Percentiles rank a stretch among this genome's conserved stretches.
phyloP scores from a whole-genome alignment of 2,113 vertebrate species.

The Dendropsophus ebraccatus region DNA sequence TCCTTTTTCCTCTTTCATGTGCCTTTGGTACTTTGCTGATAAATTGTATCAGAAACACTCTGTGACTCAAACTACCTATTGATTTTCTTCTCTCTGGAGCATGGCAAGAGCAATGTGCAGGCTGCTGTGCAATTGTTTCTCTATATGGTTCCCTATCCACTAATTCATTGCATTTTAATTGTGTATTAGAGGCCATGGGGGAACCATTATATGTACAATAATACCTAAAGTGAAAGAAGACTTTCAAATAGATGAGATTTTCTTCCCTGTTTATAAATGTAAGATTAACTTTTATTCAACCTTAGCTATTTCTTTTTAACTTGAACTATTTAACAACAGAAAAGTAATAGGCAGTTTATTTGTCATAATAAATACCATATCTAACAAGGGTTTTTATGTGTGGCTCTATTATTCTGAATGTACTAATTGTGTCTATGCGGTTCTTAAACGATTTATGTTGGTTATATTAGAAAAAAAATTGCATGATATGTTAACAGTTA shows the following conservation, averaged over 20 bases:
- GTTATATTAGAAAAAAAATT: neutral
- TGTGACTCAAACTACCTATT: slow-evolving; percentile 55
- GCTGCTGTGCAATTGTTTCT: slow-evolving; percentile 56
- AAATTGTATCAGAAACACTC: slow-evolving; percentile 50
- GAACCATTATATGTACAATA: slow-evolving; percentile 48
- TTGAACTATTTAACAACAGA: slow-evolving; percentile 10
- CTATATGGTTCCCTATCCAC: slow-evolving; percentile 50
- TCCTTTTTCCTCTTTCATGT: slow-evolving; percentile 20
- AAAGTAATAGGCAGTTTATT: slow-evolving; percentile 41
- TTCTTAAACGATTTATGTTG: neutral
- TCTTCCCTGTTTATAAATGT: slow-evolving; percentile 37
- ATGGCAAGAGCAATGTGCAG: slow-evolving; percentile 45
- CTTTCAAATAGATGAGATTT: slow-evolving; percentile 42
- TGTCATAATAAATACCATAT: slow-evolving; percentile 29
- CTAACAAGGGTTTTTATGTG: neutral
- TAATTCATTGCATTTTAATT: slow-evolving; percentile 58
- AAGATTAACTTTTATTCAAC: slow-evolving; percentile 47
- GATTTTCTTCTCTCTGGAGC: slow-evolving; percentile 53
- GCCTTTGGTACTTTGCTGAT: slow-evolving; percentile 37
- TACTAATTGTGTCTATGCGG: slow-evolving; percentile 17
- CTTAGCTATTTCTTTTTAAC: slow-evolving; percentile 28
- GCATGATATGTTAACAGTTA: neutral
- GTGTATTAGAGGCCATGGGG: slow-evolving; percentile 47
- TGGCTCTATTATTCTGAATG: slow-evolving; percentile 4
- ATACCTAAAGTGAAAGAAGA: slow-evolving; percentile 40